Base-by-base conservation (phyloP, 2,797 vertebrate species). In the Lutjanus campechanus region DNA sequence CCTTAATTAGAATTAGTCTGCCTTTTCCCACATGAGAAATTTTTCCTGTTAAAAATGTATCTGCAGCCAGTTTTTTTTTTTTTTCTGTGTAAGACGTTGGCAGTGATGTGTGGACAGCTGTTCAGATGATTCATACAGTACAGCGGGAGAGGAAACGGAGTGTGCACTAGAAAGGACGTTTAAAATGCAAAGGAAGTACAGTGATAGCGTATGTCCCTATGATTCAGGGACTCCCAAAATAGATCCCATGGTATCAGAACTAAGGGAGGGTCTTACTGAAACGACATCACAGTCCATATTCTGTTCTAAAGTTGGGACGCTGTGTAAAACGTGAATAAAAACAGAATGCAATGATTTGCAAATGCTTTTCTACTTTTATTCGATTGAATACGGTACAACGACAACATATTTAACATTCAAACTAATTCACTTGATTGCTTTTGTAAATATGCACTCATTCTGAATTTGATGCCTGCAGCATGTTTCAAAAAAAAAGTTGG, bases 71-170 rank as follows among this genome's bases (percentile, higher is more conserved):
- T n/a, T n/a, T n/a, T n/a, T n/a, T n/a, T 8, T 43, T 54, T 49
- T 59, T 54, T 64, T 20, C 40, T 59, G 22, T 50, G 7, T 44
- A 25, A 66, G 76, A 50, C 0, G 3, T 69, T 65, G 60, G 46
- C 47, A 60, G 65, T 58, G 47, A 19, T 54, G 7, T 7, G 25
- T 58, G 12, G 11, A 63, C 50, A 69, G 25, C 41, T 74, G 59
- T 69, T 72, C 5, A 44, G 47, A 56, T 56, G 22, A 64, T 19
- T 19, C 7, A 15, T 36, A n/a, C 4, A 41, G 36, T 47, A 29
- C 17, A 49, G 16, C 29, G 53, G 20, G 19, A 66, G 19, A 54
- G 29, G 20, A 77, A 49, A 64, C 11, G 3, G 67, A 7, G 67
- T 19, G 54, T 65, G 41, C 44, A 47, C 11, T 36, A 41, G 65